Base-by-base conservation (phyloP, 1,140 invertebrate species). In the Procambarus clarkii region DNA sequence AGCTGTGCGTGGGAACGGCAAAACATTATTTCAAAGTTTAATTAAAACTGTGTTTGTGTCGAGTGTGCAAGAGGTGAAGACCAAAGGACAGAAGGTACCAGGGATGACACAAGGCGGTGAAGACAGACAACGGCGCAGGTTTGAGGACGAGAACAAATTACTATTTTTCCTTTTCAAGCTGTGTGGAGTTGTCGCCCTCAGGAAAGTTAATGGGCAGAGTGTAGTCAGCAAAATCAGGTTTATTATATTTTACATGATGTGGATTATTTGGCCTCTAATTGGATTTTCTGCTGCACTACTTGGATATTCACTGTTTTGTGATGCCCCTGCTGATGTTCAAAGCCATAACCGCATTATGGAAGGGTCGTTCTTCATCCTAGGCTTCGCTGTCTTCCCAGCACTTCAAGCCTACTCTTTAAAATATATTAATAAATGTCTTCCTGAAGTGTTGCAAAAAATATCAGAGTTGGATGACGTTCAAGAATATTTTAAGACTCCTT, bases 371-470 rank as follows among this genome's bases (percentile, higher is more conserved):
- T 46, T 58, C n/a, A 71, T 85, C 4, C 64, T 85, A 45, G 24
- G 18, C 3, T 60, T 85, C 21, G 83, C 64, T 46, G 83, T 85
- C 9, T 3, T 71, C 8, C 83, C 83, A 3, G 8, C 83, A 15
- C 44, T 85, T 5, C 83, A 85, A 34, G 83, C 83, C 3, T 85
- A 85, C 83, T 85, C 83, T 44, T 64, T 85, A 11, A 85, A 85
- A 45, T 85, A 74, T 44, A 85, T 85, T 0, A 85, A 64, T 7
- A 71, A 74, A 50, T 46, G 60, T 44, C 46, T 85, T 11, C 83
- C 83, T 3, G 45, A 74, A 48, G 46, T 74, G n/a, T 50, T 85
- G 60, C 8, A 71, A 44, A 24, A 71, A 2, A 85, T 85, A 18
- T 71, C 60, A 7, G 24, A 50, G 69, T 50, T 85, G 2, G 21